A percentile compares a stretch with the other conserved stretches of the same genome.
phyloP scores from a whole-genome alignment of 1,140 invertebrate species.

The Bradynema listronoti region DNA sequence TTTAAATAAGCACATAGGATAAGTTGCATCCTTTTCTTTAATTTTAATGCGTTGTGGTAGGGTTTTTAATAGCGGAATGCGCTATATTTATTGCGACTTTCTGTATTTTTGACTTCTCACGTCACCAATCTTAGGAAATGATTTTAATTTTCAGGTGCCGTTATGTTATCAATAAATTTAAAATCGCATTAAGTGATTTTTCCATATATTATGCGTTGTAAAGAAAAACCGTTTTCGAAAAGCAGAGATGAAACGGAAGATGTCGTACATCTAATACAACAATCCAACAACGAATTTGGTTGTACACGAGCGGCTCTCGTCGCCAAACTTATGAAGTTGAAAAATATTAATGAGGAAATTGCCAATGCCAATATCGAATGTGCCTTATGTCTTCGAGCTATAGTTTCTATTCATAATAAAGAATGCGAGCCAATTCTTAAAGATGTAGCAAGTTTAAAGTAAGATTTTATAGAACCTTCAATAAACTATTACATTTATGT shows the following conservation, averaged over 20 bases:
- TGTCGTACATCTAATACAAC: background rate
- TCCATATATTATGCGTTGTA: too few relatives aligned
- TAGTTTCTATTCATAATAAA: slow-evolving; percentile 4
- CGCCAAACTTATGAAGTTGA: background rate
- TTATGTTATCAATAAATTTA: too few relatives aligned
- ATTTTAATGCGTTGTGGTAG: too few relatives aligned
- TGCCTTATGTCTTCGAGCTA: background rate
- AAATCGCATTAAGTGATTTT: too few relatives aligned
- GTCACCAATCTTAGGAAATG: too few relatives aligned
- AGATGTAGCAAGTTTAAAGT: slow-evolving; percentile 5
- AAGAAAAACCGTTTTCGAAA: background rate
- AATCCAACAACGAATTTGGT: background rate
- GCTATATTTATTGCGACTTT: too few relatives aligned
- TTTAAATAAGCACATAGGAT: too few relatives aligned
- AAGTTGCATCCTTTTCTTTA: too few relatives aligned
- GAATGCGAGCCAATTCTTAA: background rate
- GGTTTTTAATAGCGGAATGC: too few relatives aligned
- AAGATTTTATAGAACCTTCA: background rate
- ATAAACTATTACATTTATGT: background rate
- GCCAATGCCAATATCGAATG: slow-evolving; percentile 2
- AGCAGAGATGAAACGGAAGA: slow-evolving; percentile 9
- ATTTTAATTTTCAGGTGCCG: too few relatives aligned
- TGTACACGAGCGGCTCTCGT: background rate
- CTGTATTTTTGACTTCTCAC: too few relatives aligned
- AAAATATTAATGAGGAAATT: slow-evolving; percentile 10